phyloP scores from a whole-genome alignment of 2,888 invertebrate genomes.

The Steinernema hermaphroditum region DNA sequence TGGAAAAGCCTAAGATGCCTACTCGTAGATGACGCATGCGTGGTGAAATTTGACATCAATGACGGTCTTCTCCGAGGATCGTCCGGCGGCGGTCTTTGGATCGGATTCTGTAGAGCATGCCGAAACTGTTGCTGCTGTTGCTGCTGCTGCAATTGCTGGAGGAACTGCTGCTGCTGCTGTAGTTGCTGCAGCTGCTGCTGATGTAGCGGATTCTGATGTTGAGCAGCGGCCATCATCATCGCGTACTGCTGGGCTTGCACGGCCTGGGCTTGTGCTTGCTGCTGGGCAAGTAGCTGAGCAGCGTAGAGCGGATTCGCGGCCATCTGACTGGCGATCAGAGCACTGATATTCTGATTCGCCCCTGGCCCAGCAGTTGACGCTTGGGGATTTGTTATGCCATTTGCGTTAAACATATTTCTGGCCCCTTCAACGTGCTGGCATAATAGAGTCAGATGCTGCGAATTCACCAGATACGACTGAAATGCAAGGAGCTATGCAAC shows the following conservation, averaged over 20 bases:
- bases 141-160: slow-evolving; percentile 25
- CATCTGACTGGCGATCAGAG: neutral
- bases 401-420: slow-evolving; percentile 10
- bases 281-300: slow-evolving; percentile 1
- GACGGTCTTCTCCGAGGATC: slow-evolving; percentile 4
- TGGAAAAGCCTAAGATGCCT: neutral
- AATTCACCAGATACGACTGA: neutral
- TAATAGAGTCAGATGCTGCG: neutral
- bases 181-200: slow-evolving; percentile 30
- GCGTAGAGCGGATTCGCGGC: neutral
- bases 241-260: slow-evolving; percentile 12
- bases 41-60: neutral
- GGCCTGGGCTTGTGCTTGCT: neutral
- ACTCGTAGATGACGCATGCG: neutral
- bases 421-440: neutral
- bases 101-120: neutral
- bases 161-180: slow-evolving; percentile 34
- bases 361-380: neutral
- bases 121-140: neutral
- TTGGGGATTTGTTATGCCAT: slow-evolving; percentile 1
- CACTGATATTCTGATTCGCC: neutral
- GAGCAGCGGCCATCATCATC: neutral
- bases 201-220: slow-evolving; percentile 14
- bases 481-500: too few relatives aligned
- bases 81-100: neutral